Evolutionary conservation across 2,888 invertebrate species (phyloP).

Genomic region (Pollenia labialis): DNA sequence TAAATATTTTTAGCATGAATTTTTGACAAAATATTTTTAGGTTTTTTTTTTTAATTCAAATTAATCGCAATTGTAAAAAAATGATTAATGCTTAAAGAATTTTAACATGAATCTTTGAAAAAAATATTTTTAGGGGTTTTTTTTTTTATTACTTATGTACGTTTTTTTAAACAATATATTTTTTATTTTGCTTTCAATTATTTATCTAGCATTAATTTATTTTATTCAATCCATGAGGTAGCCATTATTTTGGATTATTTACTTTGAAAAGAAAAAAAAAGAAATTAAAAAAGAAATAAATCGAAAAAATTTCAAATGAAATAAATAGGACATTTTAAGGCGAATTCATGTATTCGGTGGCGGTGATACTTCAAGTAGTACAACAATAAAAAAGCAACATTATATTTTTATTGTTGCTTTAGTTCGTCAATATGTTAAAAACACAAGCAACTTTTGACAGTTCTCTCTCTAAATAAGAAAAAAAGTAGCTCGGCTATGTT

Average conservation of each 20-base stretch:
- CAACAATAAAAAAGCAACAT: no score
- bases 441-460: no score
- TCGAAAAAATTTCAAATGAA: slow-evolving; percentile 10
- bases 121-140: background rate
- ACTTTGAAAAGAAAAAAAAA: slow-evolving; percentile 21
- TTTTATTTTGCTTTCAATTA: slow-evolving; percentile 1
- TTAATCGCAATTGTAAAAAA: no score
- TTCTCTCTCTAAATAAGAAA: no score
- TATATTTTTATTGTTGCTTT: no score
- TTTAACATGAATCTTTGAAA: slow-evolving; percentile 1
- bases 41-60: background rate
- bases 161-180: background rate
- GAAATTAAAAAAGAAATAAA: slow-evolving; percentile 3
- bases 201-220: background rate
- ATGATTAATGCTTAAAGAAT: background rate
- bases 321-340: background rate
- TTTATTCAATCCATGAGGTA: slow-evolving; percentile 60
- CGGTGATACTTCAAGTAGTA: no score
- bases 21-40: background rate
- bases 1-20: slow-evolving; percentile 3
- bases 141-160: background rate
- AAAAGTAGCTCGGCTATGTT: no score
- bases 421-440: no score
- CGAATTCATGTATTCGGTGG: no score
- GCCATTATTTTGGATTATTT: slow-evolving; percentile 57